Base-by-base conservation (phyloP, 2,888 invertebrate genomes). In the Pocota personata region DNA sequence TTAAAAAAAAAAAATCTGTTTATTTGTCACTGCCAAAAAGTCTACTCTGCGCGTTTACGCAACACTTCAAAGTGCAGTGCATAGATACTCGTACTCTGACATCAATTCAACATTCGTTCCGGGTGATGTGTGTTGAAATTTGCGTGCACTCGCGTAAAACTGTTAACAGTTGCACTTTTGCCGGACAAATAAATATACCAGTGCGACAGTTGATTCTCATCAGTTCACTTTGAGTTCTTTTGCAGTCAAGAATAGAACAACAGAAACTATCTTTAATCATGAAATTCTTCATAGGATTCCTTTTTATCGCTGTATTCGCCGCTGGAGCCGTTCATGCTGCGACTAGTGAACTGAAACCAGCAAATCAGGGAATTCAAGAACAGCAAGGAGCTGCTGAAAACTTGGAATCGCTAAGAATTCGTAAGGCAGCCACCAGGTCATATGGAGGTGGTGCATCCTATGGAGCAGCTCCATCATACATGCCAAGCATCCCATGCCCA, bases 131-230 rank as follows among this genome's bases (percentile, higher is more conserved):
- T 67, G 52, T 16, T 8, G 83, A 52, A 84, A 73, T 50, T 46
- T 43, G 57, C 73, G 35, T 21, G 75, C 14, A 16, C 24, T 4
- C 24, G n/a, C n/a, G 24, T n/a, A 37, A 16, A 77, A 72, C 55
- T 82, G 86, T 77, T 62, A 76, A 86, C 60, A 52, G 35, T 7
- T 86, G 82, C 82, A 86, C 32, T 82, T 86, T 86, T 55, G 71
- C 10, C 21, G 55, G 19, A 8, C 72, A 7, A 86, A 86, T 86
- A 86, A 86, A 86, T 86, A 86, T 72, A 46, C 64, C 71, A 32
- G 16, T 27, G 43, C 48, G 40, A 46, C 66, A 67, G 58, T 50
- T 60, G 72, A 46, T 62, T 72, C 66, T 55, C 82, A 82, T 86
- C 82, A 86, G 86, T 86, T 77, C 24, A 27, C 66, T 82, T 77